These are phyloP conservation scores for Leuctra nigra DNA, from an alignment of 2,888 invertebrate genomes.

Conservation along the genomic window DNA sequence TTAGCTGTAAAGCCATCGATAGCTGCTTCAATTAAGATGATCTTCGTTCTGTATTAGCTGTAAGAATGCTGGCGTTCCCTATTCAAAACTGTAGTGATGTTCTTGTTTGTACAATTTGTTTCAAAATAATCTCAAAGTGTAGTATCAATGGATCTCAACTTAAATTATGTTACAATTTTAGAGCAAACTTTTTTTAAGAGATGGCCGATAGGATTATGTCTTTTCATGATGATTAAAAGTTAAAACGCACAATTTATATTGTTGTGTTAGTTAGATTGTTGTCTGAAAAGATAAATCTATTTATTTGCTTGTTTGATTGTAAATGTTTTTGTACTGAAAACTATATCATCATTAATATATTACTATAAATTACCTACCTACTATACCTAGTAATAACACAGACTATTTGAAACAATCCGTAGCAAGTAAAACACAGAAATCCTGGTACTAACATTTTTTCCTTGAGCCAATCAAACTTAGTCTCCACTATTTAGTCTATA, in stretches of 20 bases:
- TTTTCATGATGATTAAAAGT: too few relatives aligned
- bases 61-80: slow-evolving; percentile 15
- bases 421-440: background rate
- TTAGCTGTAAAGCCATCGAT: too few relatives aligned
- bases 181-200: background rate
- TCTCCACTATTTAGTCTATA: too few relatives aligned
- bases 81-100: background rate
- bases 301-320: slow-evolving; percentile 22
- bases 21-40: too few relatives aligned
- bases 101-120: too few relatives aligned
- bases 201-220: too few relatives aligned
- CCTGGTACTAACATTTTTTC: too few relatives aligned
- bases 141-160: background rate
- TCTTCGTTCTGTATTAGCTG: too few relatives aligned
- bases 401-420: background rate
- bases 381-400: background rate
- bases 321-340: slow-evolving; percentile 25
- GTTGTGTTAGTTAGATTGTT: background rate
- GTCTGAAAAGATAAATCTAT: slow-evolving; percentile 7
- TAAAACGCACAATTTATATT: background rate
- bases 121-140: background rate
- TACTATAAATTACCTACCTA: background rate
- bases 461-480: too few relatives aligned
- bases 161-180: background rate
- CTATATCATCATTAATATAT: slow-evolving; percentile 19